Evolutionary conservation across 30 jellyfish, hydroid and myxozoan genomes (phyloP), one percentile per base, ranked within the genome.

Genomic region (Turritopsis rubra): DNA sequence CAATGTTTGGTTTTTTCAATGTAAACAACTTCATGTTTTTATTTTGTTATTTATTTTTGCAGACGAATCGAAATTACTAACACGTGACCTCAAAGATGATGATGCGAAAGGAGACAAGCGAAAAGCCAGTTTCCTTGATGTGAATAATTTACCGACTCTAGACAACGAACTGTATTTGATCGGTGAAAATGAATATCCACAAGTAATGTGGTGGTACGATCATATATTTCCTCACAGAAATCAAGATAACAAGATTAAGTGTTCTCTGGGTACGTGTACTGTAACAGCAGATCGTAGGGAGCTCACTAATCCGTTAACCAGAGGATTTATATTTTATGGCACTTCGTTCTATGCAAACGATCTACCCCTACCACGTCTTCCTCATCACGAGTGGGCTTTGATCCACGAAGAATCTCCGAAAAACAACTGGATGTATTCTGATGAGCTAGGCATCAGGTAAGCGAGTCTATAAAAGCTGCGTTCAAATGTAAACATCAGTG

Each of bases 381-480:
- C 83, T 1, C 71, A 71, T 25, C 93, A 90, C 52, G 66, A 79
- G 21, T 90, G 97, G 97, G 92, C 93, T 8, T 86, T 90, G 87
- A 16, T 90, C n/a, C 97, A 90, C 54, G 97, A 90, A 82, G 97
- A 90, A 79, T 90, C 97, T 1, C 97, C 97, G 23, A 90, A 86
- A 78, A 90, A 90, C 81, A 90, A 90, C 65, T 90, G 97, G 97
- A 52, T 90, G 30, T 86, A 81, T 53, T 90, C 96, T 29, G 88
- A 83, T 71, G 87, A 86, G 1, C 80, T 80, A 60, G 97, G 95
- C n/a, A 90, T 90, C 52, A 83, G 93, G 97, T 90, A 85, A 21
- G 52, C 17, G 26, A 75, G 25, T 22, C 25, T 20, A 75, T 4
- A 74, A 30, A 72, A 72, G 29, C 54, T 30, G 0, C 29, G 25